phyloP scores from a whole-genome alignment of 2,797 vertebrate species.

The Chrysolophus pictus region DNA sequence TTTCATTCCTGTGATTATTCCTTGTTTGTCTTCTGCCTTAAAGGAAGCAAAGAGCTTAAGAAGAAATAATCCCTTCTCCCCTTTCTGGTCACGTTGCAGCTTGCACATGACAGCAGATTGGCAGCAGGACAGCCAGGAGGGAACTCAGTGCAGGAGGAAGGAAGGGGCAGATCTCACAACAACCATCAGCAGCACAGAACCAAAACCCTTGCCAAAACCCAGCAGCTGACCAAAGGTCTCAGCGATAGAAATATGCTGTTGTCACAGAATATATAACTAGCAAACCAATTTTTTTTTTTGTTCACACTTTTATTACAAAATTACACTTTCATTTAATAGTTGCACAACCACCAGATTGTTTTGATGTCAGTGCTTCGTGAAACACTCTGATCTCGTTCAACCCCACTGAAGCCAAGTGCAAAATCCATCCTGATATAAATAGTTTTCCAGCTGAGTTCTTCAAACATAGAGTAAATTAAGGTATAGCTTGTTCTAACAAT shows the following conservation, averaged over 20 bases:
- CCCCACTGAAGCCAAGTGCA: constrained; percentile 37
- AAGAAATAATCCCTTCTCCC: neutral
- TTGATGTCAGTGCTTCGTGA: neutral
- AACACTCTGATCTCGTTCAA: neutral
- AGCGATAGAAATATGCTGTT: neutral
- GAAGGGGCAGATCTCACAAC: neutral
- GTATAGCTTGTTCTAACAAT: constrained; percentile 29
- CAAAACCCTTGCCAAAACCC: neutral
- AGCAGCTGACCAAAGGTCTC: neutral
- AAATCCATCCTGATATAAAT: constrained; percentile 27
- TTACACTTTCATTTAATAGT: constrained; percentile 42
- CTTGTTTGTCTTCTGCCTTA: neutral
- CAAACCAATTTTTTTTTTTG: neutral
- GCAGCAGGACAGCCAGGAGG: neutral
- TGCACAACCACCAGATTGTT: constrained; percentile 44
- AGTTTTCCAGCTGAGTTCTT: neutral
- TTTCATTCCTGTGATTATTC: neutral
- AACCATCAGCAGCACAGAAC: neutral
- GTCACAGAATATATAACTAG: constrained; percentile 47
- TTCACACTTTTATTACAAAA: constrained; percentile 62
- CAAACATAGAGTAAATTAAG: constrained; percentile 15
- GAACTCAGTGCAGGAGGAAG: neutral
- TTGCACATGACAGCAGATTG: neutral
- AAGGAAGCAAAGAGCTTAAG: neutral
- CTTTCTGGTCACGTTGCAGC: neutral